These are phyloP conservation scores for Drosophila santomea DNA, from an alignment of 1,140 invertebrate genomes.

Conservation along the genomic window DNA sequence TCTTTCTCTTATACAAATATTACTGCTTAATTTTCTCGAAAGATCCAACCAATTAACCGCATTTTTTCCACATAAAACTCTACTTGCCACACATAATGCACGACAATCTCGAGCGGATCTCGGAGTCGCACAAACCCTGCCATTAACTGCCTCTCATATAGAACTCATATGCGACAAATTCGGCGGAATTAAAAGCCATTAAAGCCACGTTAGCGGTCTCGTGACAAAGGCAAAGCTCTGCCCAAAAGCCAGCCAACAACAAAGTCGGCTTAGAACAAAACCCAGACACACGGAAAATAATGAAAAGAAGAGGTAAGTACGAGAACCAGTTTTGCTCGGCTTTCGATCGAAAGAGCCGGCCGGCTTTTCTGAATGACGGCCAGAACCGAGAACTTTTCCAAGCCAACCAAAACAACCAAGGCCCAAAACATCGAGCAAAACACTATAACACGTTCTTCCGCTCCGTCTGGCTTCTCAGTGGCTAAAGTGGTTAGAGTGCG, in stretches of 20 bases:
- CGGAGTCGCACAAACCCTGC: slow-evolving; percentile 63
- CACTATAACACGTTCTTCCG: slow-evolving; percentile 37
- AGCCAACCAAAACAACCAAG: slow-evolving; percentile 10
- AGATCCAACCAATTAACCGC: slow-evolving; percentile 12
- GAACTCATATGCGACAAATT: slow-evolving; percentile 58
- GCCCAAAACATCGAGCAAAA: no score
- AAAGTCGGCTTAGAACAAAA: slow-evolving; percentile 58
- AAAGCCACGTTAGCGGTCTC: slow-evolving; percentile 64
- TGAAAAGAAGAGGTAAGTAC: slow-evolving; percentile 5
- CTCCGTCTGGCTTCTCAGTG: slow-evolving; percentile 30
- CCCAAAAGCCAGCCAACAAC: slow-evolving; percentile 39
- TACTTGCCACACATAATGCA: slow-evolving; percentile 22
- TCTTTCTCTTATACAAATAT: neutral
- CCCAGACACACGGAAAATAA: slow-evolving; percentile 51
- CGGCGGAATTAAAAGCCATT: slow-evolving; percentile 65
- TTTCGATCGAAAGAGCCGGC: slow-evolving; percentile 53
- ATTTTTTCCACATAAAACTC: slow-evolving; percentile 33
- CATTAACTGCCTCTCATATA: slow-evolving; percentile 56
- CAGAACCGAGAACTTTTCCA: slow-evolving; percentile 35
- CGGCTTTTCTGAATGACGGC: slow-evolving; percentile 66
- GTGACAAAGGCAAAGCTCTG: slow-evolving; percentile 61
- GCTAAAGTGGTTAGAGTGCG: slow-evolving; percentile 58
- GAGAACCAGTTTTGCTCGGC: slow-evolving; percentile 64
- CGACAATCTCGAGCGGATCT: slow-evolving; percentile 53
- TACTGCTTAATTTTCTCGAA: slow-evolving; percentile 12